Conservation (phyloP, 1,140 invertebrate species). For the Leptopilina boulardi region DNA sequence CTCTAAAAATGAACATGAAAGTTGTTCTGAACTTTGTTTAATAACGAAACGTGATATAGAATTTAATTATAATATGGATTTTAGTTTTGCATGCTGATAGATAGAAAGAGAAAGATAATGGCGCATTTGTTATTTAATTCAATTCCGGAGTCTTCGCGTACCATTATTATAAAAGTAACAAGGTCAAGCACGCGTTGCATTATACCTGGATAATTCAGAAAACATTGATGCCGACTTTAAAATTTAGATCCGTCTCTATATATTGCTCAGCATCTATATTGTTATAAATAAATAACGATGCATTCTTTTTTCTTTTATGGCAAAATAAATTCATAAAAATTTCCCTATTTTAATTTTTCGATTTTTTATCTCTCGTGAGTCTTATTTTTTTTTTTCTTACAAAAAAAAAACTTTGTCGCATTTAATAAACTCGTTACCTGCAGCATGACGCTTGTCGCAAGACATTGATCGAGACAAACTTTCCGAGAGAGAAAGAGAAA, state of each 20-base stretch:
- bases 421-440: conserved; percentile 7
- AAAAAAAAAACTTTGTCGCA: neutral
- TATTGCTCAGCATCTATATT: neutral
- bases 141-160: conserved; percentile 13
- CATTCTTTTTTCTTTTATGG: conserved; percentile 32
- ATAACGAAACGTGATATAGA: conserved; percentile 22
- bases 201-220: conserved; percentile 42
- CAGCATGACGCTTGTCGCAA: conserved; percentile 10
- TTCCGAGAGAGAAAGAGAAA: neutral
- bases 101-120: too few relatives aligned
- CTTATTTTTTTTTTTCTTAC: neutral
- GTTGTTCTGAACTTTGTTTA: neutral
- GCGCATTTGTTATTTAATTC: neutral
- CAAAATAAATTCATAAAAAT: neutral
- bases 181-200: conserved; percentile 45
- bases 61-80: neutral
- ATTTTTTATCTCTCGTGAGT: neutral
- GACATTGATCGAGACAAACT: conserved; percentile 24
- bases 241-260: neutral
- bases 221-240: conserved; percentile 43
- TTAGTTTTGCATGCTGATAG: neutral
- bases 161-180: conserved; percentile 21
- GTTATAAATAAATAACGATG: conserved; percentile 45
- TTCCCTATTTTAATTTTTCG: neutral
- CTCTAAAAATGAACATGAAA: neutral